phyloP scores from a whole-genome alignment of 2,888 invertebrate genomes.

The Pyralis farinalis region DNA sequence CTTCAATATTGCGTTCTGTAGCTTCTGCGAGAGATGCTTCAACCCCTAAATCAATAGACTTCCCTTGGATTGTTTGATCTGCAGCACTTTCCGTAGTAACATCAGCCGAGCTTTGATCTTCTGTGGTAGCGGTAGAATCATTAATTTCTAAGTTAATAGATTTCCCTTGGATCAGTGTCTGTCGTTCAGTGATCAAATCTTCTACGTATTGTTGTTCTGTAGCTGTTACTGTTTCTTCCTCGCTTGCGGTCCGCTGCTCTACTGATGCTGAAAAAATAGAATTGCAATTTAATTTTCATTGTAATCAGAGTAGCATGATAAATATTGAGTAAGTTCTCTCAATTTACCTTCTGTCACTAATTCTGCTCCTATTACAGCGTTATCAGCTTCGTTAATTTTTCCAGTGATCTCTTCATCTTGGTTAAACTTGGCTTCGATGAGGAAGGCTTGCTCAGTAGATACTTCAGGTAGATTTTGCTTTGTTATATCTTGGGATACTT shows the following conservation, averaged over 20 bases:
- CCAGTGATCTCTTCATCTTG: constrained; percentile 14
- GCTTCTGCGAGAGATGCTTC: neutral
- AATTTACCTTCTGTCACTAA: no score
- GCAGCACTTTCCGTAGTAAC: constrained; percentile 12
- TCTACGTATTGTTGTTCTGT: constrained; percentile 14
- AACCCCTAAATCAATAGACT: neutral
- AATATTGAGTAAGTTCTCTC: no score
- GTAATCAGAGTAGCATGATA: no score
- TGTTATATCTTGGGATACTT: constrained; percentile 36
- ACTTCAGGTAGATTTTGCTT: constrained; percentile 55
- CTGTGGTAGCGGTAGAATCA: constrained; percentile 11
- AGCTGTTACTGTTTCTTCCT: constrained; percentile 15
- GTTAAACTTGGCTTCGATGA: constrained; percentile 25
- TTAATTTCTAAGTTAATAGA: constrained; percentile 18
- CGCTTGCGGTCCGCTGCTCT: neutral
- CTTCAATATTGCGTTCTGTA: no score
- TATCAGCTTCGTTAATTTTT: constrained; percentile 18
- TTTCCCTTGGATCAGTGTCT: constrained; percentile 12
- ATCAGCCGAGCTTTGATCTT: constrained; percentile 17
- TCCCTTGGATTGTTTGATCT: constrained; percentile 4
- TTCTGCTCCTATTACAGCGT: constrained; percentile 17
- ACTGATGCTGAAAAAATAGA: neutral
- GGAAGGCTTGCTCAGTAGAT: constrained; percentile 48
- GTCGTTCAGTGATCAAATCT: neutral
- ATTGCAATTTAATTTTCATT: neutral